Conservation (phyloP, 2,888 invertebrate genomes). For the Panzeria rudis region DNA sequence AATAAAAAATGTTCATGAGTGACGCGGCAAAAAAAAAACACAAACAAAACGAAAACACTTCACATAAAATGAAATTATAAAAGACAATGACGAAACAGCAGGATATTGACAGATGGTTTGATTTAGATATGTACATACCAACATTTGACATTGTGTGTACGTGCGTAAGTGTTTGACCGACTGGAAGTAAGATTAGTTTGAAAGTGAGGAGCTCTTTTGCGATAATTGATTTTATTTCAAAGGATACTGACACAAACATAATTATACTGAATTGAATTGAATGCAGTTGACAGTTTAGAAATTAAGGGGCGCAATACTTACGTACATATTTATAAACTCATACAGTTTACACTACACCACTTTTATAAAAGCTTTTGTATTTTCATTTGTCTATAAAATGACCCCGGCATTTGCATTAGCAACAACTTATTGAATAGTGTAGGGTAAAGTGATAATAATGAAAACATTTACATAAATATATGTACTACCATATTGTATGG, state of each 20-base stretch:
- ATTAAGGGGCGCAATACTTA: no score
- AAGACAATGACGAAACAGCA: slow-evolving; percentile 26
- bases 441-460: no score
- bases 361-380: no score
- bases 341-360: no score
- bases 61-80: no score
- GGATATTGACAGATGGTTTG: slow-evolving; percentile 16
- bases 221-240: neutral
- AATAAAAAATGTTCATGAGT: neutral
- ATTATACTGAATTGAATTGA: neutral
- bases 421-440: no score
- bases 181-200: neutral
- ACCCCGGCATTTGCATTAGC: no score
- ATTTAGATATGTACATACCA: neutral
- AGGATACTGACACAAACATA: neutral
- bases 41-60: slow-evolving; percentile 19
- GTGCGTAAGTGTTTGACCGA: neutral
- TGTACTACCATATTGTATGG: no score
- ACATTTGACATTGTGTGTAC: neutral
- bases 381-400: no score
- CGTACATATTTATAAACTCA: no score
- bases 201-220: neutral
- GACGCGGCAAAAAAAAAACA: neutral
- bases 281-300: slow-evolving; percentile 25
- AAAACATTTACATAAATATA: no score